phyloP scores from a whole-genome alignment of 2,113 vertebrate genomes.

The Campylomormyrus numenius region DNA sequence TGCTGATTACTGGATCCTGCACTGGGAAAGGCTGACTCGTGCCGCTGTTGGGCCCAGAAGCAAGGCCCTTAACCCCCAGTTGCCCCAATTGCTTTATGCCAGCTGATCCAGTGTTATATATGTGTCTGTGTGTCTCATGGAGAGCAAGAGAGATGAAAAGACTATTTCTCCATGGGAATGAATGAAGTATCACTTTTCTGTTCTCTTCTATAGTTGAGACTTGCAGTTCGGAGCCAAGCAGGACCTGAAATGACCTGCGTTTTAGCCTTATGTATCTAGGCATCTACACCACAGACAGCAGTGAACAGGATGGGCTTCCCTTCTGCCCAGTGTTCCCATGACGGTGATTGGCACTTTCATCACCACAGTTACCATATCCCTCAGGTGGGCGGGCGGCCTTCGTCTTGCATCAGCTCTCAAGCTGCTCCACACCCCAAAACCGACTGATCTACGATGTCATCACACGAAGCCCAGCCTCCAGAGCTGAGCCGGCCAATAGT shows the following conservation, averaged over 20 bases:
- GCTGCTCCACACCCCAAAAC: not conserved
- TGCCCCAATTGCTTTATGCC: not conserved
- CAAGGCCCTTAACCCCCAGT: not conserved
- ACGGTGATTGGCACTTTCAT: not conserved
- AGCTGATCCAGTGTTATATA: not conserved
- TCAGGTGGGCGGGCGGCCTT: not conserved
- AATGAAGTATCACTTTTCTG: not conserved
- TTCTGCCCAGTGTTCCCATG: not conserved
- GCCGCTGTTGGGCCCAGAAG: not conserved
- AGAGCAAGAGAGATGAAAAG: not conserved
- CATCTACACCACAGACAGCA: not conserved
- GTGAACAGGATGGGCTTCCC: not conserved
- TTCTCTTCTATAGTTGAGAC: not conserved
- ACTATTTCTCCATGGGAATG: not conserved
- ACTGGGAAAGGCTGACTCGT: not conserved
- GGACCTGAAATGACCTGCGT: not conserved
- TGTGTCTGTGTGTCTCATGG: not conserved
- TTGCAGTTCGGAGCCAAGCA: not conserved
- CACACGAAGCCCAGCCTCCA: not conserved
- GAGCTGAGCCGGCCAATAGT: not conserved
- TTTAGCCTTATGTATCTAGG: not conserved
- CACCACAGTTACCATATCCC: not conserved
- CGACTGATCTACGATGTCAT: not conserved
- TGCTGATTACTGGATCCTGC: not conserved
- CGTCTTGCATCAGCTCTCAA: not conserved